Conservation (phyloP, 2,797 vertebrate species). For the Takifugu ocellatus region DNA sequence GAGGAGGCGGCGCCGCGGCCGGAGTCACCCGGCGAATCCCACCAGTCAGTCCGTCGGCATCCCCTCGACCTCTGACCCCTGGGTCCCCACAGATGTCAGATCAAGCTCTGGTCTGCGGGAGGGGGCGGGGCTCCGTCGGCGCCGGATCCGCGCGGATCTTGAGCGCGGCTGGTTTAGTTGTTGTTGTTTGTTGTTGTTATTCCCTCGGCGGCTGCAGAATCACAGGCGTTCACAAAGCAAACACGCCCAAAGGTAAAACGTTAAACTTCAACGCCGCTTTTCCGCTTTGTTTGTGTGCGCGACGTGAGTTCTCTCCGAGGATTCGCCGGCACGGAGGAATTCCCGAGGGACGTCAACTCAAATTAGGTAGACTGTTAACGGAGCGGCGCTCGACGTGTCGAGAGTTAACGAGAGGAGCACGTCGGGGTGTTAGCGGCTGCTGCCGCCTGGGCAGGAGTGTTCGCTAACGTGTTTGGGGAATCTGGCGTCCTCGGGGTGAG, state of each 20-base stretch:
- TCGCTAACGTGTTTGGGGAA: constrained; percentile 5
- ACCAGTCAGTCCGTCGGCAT: constrained; percentile 49
- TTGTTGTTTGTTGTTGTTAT: constrained; percentile 6
- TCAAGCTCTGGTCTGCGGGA: not conserved
- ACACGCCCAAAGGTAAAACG: constrained; percentile 44
- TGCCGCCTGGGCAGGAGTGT: too few species aligned
- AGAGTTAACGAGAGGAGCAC: too few species aligned
- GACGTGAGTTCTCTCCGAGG: constrained; percentile 30
- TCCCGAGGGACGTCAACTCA: constrained; percentile 36
- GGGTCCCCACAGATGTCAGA: constrained; percentile 46
- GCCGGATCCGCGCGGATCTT: not conserved
- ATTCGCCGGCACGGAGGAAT: constrained; percentile 16
- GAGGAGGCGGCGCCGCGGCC: not conserved
- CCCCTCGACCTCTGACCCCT: constrained; percentile 52
- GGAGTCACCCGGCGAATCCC: too few species aligned
- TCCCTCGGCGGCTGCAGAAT: constrained; percentile 44
- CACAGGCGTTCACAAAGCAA: constrained; percentile 31
- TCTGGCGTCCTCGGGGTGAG: not conserved
- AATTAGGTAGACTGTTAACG: constrained; percentile 11
- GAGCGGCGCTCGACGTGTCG: not conserved
- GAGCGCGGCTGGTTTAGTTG: too few species aligned
- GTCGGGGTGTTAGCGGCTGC: too few species aligned
- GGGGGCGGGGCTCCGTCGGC: not conserved
- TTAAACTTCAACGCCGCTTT: constrained; percentile 40
- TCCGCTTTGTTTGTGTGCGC: constrained; percentile 26